Conservation (phyloP, 2,797 vertebrate genomes). For the Silurus aristotelis region DNA sequence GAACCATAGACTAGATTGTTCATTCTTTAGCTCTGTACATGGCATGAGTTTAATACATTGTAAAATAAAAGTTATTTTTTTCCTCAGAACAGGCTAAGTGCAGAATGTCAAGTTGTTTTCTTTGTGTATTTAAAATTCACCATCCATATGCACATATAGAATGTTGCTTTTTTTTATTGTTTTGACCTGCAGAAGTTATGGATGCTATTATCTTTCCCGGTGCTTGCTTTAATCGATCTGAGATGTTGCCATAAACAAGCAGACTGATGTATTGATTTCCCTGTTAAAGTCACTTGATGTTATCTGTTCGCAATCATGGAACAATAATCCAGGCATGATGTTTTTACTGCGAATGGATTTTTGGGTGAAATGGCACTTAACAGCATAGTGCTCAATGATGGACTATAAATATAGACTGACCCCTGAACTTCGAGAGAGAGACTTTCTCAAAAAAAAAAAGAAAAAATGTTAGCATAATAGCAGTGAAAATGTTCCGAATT, state of each 20-base stretch:
- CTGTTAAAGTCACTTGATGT: constrained; percentile 26
- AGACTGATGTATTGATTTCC: constrained; percentile 27
- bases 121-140: not conserved
- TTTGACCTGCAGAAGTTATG: constrained; percentile 15
- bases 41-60: no score
- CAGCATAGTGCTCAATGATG: not conserved
- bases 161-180: constrained; percentile 17
- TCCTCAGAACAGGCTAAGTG: not conserved
- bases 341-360: constrained; percentile 18
- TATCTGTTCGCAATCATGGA: constrained; percentile 38
- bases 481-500: not conserved
- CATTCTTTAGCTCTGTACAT: not conserved
- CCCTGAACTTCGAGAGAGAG: constrained; percentile 13
- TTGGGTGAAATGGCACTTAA: constrained; percentile 7
- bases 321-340: constrained; percentile 24
- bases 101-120: not conserved
- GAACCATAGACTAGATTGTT: not conserved
- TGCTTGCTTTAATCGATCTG: constrained; percentile 10
- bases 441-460: not conserved
- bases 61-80: not conserved
- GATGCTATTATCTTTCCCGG: constrained; percentile 28
- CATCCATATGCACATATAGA: not conserved
- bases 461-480: not conserved
- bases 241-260: constrained; percentile 36
- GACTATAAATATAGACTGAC: constrained; percentile 11